Conservation (phyloP, 2,888 invertebrate species). For the Amblyjoppa fuscipennis region DNA sequence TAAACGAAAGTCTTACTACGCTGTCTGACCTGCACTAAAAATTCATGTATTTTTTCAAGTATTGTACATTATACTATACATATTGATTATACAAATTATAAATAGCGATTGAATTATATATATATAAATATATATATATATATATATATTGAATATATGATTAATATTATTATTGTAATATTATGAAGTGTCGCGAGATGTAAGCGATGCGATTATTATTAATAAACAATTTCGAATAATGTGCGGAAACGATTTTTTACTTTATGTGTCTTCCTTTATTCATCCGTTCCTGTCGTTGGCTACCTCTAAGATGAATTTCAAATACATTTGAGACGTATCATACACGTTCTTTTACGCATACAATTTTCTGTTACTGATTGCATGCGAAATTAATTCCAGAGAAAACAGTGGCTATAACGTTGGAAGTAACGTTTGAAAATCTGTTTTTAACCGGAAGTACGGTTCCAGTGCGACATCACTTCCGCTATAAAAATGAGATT, state of each 20-base stretch:
- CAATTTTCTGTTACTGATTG: too few species aligned
- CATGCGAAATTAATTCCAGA: too few species aligned
- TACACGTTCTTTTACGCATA: too few species aligned
- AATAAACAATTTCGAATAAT: slow-evolving; percentile 81
- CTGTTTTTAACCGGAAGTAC: too few species aligned
- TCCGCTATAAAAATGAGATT: too few species aligned
- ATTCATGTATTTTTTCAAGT: slow-evolving; percentile 82
- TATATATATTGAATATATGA: slow-evolving; percentile 62
- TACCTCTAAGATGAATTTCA: too few species aligned
- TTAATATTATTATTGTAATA: slow-evolving; percentile 76
- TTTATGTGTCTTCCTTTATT: slow-evolving; percentile 15
- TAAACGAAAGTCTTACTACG: slow-evolving; percentile 67
- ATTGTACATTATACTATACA: slow-evolving; percentile 81
- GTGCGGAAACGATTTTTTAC: slow-evolving; percentile 64
- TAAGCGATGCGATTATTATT: slow-evolving; percentile 74
- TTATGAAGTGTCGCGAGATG: slow-evolving; percentile 73
- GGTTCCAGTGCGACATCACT: too few species aligned
- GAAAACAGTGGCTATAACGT: too few species aligned
- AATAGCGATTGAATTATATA: slow-evolving; percentile 69
- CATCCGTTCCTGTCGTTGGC: too few species aligned
- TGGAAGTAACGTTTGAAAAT: too few species aligned
- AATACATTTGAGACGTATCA: too few species aligned
- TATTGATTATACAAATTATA: slow-evolving; percentile 79
- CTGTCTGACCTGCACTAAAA: slow-evolving; percentile 79
- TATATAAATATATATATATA: slow-evolving; percentile 48